phyloP scores from a whole-genome alignment of 2,113 vertebrate genomes.

The Crotophaga sulcirostris region DNA sequence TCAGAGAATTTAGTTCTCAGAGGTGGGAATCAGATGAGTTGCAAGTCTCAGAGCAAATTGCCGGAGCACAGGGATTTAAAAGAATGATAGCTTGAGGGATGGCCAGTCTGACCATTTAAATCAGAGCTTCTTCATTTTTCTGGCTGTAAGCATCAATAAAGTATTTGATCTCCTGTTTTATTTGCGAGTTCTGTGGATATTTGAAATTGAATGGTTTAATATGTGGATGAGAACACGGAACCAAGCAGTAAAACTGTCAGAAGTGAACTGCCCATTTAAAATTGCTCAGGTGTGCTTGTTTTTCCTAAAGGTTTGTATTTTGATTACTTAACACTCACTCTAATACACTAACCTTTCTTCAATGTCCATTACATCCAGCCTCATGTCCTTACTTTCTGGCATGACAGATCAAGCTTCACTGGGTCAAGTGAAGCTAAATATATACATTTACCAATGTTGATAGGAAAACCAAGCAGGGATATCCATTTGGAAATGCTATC shows the following conservation, averaged over 20 bases:
- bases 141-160: slow-evolving; percentile 23
- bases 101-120: slow-evolving; percentile 19
- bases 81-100: slow-evolving; percentile 35
- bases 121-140: slow-evolving; percentile 48
- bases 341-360: not conserved
- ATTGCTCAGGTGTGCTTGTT: not conserved
- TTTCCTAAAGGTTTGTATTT: slow-evolving; percentile 7
- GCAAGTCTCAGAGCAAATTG: slow-evolving; percentile 13
- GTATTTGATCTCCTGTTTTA: not conserved
- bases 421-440: slow-evolving; percentile 11
- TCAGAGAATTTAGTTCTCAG: slow-evolving; percentile 31
- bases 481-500: slow-evolving; percentile 12
- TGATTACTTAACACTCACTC: not conserved
- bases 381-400: not conserved
- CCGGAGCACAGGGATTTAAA: slow-evolving; percentile 16
- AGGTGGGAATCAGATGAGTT: slow-evolving; percentile 12
- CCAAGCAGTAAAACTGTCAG: not conserved
- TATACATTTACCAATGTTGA: not conserved
- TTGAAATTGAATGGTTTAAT: slow-evolving; percentile 24
- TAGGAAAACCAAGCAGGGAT: slow-evolving; percentile 10
- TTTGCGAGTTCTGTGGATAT: not conserved
- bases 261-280: not conserved
- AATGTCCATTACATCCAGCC: not conserved
- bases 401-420: not conserved
- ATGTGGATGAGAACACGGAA: slow-evolving; percentile 24